These are phyloP conservation scores for Hyperoplus immaculatus DNA, from an alignment of 2,797 vertebrate species.

Conservation along the genomic window DNA sequence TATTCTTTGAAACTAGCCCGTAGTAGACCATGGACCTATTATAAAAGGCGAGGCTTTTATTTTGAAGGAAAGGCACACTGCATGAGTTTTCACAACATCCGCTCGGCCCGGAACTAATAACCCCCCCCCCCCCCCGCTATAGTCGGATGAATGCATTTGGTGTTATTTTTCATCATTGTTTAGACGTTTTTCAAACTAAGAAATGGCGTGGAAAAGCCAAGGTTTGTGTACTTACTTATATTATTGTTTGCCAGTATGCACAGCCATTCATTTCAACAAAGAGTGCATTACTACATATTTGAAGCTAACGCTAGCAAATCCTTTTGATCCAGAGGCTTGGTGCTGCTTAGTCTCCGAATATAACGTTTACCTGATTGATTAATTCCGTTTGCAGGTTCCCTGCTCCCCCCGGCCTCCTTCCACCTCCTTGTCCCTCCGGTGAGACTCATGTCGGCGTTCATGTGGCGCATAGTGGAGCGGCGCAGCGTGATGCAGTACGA, in stretches of 20 bases:
- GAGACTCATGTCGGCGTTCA: constrained; percentile 75
- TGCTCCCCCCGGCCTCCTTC: constrained; percentile 66
- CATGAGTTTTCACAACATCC: constrained; percentile 51
- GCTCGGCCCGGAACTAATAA: constrained; percentile 46
- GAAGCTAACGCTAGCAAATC: constrained; percentile 31
- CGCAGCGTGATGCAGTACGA: constrained; percentile 73
- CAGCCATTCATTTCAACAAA: background rate
- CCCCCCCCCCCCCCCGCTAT: background rate
- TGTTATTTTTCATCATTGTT: background rate
- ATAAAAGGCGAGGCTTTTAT: constrained; percentile 24
- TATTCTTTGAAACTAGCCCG: too few species aligned
- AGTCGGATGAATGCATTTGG: background rate
- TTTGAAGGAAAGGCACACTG: constrained; percentile 32
- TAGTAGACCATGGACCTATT: too few species aligned
- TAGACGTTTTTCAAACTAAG: background rate
- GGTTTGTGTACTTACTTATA: constrained; percentile 33
- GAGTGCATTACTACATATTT: background rate
- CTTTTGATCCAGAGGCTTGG: background rate
- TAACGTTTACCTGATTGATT: background rate
- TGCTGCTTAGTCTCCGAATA: background rate
- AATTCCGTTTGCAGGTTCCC: constrained; percentile 26
- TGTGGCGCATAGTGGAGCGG: constrained; percentile 69
- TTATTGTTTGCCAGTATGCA: rapidly evolving
- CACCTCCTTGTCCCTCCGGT: constrained; percentile 77
- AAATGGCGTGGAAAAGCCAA: constrained; percentile 58